phyloP scores from a whole-genome alignment of 2,797 vertebrate genomes.

The Agapornis canus region DNA sequence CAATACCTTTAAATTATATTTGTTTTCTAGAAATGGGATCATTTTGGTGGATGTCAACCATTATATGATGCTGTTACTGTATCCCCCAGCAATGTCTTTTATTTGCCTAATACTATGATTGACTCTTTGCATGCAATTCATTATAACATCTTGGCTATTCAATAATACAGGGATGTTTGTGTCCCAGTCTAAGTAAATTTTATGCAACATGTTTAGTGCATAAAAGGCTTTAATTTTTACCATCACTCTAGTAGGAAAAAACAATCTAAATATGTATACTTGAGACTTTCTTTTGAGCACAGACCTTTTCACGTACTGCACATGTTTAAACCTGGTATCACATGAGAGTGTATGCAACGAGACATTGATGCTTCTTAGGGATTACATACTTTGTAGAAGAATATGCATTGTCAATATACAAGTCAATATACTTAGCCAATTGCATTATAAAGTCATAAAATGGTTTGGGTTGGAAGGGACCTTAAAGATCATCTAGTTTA shows the following conservation, averaged over 20 bases:
- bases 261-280: neutral
- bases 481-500: neutral
- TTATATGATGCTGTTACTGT: neutral
- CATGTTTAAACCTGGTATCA: neutral
- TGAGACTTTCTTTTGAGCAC: neutral
- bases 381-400: neutral
- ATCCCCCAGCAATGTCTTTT: neutral
- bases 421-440: neutral
- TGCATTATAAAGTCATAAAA: neutral
- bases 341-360: neutral
- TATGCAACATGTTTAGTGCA: no score
- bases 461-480: neutral
- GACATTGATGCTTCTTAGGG: neutral
- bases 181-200: neutral
- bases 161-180: neutral
- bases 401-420: neutral
- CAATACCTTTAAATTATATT: neutral
- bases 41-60: neutral
- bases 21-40: neutral
- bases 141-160: neutral
- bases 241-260: neutral
- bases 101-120: neutral
- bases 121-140: neutral
- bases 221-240: neutral
- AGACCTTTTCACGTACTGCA: neutral